Base-by-base conservation (phyloP, 2,113 vertebrate genomes). In the Nannospalax galili region DNA sequence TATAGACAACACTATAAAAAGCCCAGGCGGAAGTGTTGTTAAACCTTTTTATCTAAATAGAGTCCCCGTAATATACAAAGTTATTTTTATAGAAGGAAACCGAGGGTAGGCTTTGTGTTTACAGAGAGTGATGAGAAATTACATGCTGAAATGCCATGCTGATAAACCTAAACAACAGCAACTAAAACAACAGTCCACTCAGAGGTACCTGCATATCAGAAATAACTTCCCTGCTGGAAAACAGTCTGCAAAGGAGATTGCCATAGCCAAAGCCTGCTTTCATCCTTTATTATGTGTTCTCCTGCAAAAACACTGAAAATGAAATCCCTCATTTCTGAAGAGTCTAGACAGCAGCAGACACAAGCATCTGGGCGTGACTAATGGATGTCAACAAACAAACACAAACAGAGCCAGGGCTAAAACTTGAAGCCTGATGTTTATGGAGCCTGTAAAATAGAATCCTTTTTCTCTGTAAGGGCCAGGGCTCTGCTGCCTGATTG, bases 41-140 rank as follows among this genome's bases (percentile, higher is more conserved):
- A 94, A 92, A 40, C 9, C 67, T 70, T 87, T n/a, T 77, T 92
- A 82, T 92, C 95, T 95, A 94, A 96, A 94, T 14, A 88, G 58
- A 88, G 74, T 32, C 35, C 56, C 48, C 45, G 52, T 82, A 88
- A 91, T 40, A 92, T 2, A 95, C 93, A 80, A 84, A 92, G 90
- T 86, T 95, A 94, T 96, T 95, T 95, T 96, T 89, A 89, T 37
- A 78, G 85, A 86, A 96, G 94, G 97, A 93, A 96, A 75, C 30
- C 11, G 37, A 70, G 88, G 93, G 91, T 88, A 48, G 84, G 24
- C 78, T 62, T 67, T 3, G 0, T 96, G 94, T 96, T 96, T 93
- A 95, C 48, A 72, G 67, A 96, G 88, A 64, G 72, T 85, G 92
- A 96, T 82, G 93, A 95, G 92, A 96, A 96, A 93, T 91, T 48